Percentiles rank a stretch among this genome's conserved stretches.
These are phyloP conservation scores for Microtus ochrogaster DNA, from an alignment of 2,113 vertebrate genomes.

Conservation along the genomic window DNA sequence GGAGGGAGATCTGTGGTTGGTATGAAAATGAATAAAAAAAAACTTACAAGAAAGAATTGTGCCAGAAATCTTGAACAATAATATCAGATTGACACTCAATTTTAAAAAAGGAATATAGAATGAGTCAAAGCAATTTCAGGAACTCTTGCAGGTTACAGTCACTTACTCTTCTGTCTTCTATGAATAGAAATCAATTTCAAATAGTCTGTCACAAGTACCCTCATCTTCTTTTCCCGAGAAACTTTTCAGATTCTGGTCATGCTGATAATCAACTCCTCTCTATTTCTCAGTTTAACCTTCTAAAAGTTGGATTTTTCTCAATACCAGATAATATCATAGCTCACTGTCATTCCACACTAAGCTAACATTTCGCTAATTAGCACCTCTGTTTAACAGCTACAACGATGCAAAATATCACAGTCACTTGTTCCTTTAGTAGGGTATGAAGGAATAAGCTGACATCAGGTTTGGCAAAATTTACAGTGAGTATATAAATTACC, in stretches of 20 bases:
- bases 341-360: not conserved
- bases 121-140: not conserved
- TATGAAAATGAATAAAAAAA: no score
- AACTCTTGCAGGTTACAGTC: not conserved
- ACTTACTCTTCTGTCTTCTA: not conserved
- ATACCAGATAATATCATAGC: not conserved
- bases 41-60: not conserved
- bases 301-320: not conserved
- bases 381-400: not conserved
- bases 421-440: not conserved
- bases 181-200: not conserved
- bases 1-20: no score
- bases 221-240: not conserved
- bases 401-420: not conserved
- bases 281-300: not conserved
- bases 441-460: not conserved
- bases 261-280: not conserved
- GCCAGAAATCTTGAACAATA: not conserved
- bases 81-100: not conserved
- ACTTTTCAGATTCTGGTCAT: not conserved
- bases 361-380: not conserved
- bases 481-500: not conserved
- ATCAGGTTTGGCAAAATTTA: not conserved
- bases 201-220: not conserved
- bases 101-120: not conserved